Evolutionary conservation across 2,888 invertebrate genomes (phyloP).

Genomic region (Dryocosmus kuriphilus): DNA sequence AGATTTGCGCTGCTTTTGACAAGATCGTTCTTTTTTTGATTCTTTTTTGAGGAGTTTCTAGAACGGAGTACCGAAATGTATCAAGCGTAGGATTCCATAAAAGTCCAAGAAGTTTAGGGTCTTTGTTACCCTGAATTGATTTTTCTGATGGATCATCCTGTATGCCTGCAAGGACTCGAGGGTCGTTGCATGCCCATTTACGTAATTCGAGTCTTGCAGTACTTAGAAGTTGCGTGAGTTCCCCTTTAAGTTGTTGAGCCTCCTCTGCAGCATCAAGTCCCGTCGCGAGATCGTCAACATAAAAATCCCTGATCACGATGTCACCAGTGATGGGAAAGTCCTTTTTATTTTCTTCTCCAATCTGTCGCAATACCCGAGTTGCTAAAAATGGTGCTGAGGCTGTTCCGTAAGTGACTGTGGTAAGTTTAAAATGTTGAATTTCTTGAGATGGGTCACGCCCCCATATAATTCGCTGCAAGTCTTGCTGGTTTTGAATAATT

Average conservation of each 20-base stretch:
- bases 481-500: neutral
- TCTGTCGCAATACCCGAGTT: too few relatives aligned
- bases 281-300: neutral
- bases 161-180: neutral
- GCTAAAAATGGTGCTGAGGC: too few relatives aligned
- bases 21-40: too few relatives aligned
- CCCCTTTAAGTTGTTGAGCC: neutral
- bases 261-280: neutral
- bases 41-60: neutral
- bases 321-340: neutral
- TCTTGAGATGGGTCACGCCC: too few relatives aligned
- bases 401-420: too few relatives aligned
- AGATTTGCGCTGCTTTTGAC: too few relatives aligned
- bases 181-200: neutral
- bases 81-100: neutral
- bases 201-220: neutral
- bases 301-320: neutral
- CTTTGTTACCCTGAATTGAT: too few relatives aligned
- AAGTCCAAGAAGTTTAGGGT: neutral
- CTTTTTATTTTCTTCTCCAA: neutral
- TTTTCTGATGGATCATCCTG: too few relatives aligned
- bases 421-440: too few relatives aligned
- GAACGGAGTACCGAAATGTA: constrained; percentile 39
- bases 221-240: neutral
- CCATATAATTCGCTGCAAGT: neutral